phyloP scores from a whole-genome alignment of 2,888 invertebrate genomes.

The Gari tellinella region DNA sequence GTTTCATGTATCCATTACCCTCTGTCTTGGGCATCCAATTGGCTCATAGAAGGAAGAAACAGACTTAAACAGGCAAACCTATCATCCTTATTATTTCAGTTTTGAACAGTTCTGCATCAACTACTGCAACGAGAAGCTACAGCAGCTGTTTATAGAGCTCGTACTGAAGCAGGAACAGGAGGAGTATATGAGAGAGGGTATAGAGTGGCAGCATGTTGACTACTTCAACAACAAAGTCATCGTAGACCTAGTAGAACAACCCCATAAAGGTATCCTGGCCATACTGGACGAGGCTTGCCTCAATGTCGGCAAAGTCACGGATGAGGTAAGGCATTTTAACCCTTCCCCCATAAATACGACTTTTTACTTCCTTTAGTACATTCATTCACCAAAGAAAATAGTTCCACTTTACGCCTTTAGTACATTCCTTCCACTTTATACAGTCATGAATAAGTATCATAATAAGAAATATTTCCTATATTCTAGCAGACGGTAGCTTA shows the following conservation, averaged over 20 bases:
- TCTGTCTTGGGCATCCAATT: no score
- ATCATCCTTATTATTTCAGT: slow-evolving; percentile 75
- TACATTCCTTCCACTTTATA: no score
- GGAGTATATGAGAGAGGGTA: slow-evolving; percentile 97
- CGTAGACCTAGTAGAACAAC: slow-evolving; percentile 97
- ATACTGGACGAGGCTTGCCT: slow-evolving; percentile 99
- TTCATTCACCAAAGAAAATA: no score
- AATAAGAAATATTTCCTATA: no score
- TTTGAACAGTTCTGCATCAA: slow-evolving; percentile 99
- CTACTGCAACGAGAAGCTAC: slow-evolving; percentile 99
- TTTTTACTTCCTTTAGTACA: no score
- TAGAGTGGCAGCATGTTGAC: slow-evolving; percentile 96
- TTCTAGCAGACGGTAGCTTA: no score
- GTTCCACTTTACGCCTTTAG: no score
- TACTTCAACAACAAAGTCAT: slow-evolving; percentile 99
- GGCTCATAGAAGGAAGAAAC: no score
- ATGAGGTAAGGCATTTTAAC: slow-evolving; percentile 86
- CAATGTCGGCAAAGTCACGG: slow-evolving; percentile 95
- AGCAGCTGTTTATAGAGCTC: slow-evolving; percentile 98
- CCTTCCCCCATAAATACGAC: no score
- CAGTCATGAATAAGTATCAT: no score
- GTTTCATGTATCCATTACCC: no score
- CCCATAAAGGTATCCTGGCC: slow-evolving; percentile 94
- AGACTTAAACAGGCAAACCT: no score
- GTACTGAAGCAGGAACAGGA: slow-evolving; percentile 99